Base-by-base conservation (phyloP, 2,113 vertebrate species). In the Jacana jacana region DNA sequence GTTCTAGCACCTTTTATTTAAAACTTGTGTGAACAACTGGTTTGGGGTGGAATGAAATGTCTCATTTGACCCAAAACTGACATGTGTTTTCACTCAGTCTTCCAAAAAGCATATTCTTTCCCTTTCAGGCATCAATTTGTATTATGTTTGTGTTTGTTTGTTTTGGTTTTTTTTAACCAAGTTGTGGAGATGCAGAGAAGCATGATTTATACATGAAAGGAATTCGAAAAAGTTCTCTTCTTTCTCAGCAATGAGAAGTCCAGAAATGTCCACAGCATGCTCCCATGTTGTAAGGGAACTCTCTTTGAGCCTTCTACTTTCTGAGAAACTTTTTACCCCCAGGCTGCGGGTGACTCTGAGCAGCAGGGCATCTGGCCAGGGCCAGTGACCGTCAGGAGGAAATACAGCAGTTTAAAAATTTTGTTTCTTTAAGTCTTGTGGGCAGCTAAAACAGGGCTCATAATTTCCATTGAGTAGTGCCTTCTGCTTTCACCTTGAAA, bases 1-100 rank as follows among this genome's bases (percentile, higher is more conserved):
- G 39, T 93, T 90, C 88, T 92, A 94, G 72, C 72, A 92, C 77
- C 90, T 91, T 92, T 88, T 80, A 80, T 91, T 87, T 71, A 81
- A 68, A 68, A 33, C 37, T 84, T 81, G 60, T 76, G 81, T 79
- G 86, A 93, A 79, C 52, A 84, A 87, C 27, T 91, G 46, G 1
- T 6, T 95, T 91, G 16, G 78, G 81, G 65, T 89, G 31, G 65
- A 91, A 92, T 52, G 2, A 97, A 92, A 89, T 44, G 49, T 89
- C 91, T 93, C 69, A 69, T 52, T 57, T 12, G 3, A 93, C 89
- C 44, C 70, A 75, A 89, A 91, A 52, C 27, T 86, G 81, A 72
- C 52, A 72, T 95, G 95, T 95, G 61, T 88, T 95, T 96, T 87
- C 73, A 92, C 18, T 93, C 73, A 63, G 30, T 80, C 73, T 77